Base-by-base conservation (phyloP, 2,113 vertebrate species). In the Emydura subglobosa region DNA sequence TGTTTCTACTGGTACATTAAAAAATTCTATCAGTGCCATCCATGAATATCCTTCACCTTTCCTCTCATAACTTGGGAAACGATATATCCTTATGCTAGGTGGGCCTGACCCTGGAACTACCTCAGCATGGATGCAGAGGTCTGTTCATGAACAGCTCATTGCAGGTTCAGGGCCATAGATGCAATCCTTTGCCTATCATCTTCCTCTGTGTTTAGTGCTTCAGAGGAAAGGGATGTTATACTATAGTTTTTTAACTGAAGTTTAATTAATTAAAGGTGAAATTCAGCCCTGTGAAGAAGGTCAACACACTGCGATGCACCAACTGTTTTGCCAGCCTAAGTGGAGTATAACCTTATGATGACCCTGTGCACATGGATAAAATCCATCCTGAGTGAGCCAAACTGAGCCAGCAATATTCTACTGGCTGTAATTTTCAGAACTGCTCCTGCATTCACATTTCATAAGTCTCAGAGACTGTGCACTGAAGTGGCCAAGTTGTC, bases 401-500 rank as follows among this genome's bases (percentile, higher is more conserved):
- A 68, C 65, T 19, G n/a, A n/a, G n/a, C 34, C 34, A 19, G 65
- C 34, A n/a, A 65, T 65, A 65, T 65, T 65, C 61, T 65, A 31
- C 29, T 65, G 61, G 14, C 14, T 65, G 61, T 65, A 65, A 65
- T 65, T 65, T 92, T 87, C 82, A 65, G 50, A 96, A 29, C 25
- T 50, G 16, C 61, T 50, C 5, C 54, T 72, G 3, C 8, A 29
- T 6, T 74, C 25, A 7, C 31, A 24, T 0, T 31, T 47, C 17
- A 1, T 3, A 81, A 39, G 0, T 59, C 47, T 25, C 53, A 25
- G 9, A 14, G 55, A n/a, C 12, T 1, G 0, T 29, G 51, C 21
- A 39, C 29, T 81, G 55, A 82, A 82, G 65, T 3, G 65, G 6
- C 61, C 29, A 76, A 47, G 2, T 16, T 79, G 10, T 79, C 94